Evolutionary conservation across 2,888 invertebrate species (phyloP), one percentile per base, ranked within the genome.

Genomic region (Pristionchus japonicus): DNA sequence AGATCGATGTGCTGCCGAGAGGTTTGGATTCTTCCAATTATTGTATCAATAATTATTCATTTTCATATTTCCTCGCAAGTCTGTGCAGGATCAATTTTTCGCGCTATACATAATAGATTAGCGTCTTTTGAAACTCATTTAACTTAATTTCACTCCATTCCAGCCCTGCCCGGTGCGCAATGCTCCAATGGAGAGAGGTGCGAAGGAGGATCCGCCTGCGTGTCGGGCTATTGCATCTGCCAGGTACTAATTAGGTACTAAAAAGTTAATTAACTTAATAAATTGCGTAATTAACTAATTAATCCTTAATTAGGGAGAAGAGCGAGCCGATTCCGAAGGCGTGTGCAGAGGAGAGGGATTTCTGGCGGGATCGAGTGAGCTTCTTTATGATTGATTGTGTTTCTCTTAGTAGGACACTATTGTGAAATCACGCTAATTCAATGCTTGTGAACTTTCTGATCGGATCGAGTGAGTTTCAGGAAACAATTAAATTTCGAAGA

Each of bases 141-240:
- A 47, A 82, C 17, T n/a, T 2, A 3, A 86, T 34, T 23, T 31
- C 23, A n/a, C 9, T n/a, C 20, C 3, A n/a, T 89, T 86, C 47
- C 57, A 90, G 90, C 89, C 27, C 87, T 89, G 2, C 89, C 89
- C 40, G 90, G 90, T 4, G 89, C 89, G n/a, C 43, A 47, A 3
- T 90, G 90, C 49, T 13, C 80, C 40, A 20, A 74, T 31, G 84
- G 88, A 1, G 77, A 85, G 23, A 20, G 74, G 7, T 90, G 90
- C 74, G 88, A 89, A 57, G 89, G 88, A 20, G 89, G 89, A 3
- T 88, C 90, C 7, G 40, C 40, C 23, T 90, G 90, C 61, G 82
- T 86, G 9, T 85, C 87, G 20, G 77, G 85, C 7, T 82, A 89
- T 34, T 90, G 90, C 77, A 40, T 90, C 77, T 90, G 90, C n/a